Base-by-base conservation (phyloP, 2,888 invertebrate genomes). In the Sabatieria punctata region DNA sequence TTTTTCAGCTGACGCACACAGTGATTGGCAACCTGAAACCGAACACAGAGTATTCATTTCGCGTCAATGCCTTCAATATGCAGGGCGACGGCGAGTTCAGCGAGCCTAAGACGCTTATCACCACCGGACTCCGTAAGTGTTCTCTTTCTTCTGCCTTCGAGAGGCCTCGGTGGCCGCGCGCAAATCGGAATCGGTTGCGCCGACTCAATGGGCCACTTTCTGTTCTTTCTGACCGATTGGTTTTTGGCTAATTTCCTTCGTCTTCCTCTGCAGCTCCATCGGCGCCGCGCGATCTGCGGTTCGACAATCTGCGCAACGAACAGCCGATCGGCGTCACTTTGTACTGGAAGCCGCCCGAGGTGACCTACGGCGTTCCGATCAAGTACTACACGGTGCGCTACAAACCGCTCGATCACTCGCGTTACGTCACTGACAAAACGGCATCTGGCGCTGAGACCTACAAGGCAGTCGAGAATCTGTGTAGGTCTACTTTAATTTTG, bases 1-100 rank as follows among this genome's bases (percentile, higher is more conserved):
- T n/a, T 8, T 51, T 61, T 36, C 48, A 60, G 58, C 56, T 55
- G 44, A 47, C 55, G 37, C 51, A 57, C 42, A 54, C 56, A 13
- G 50, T 55, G 19, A 42, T 64, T 44, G 80, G 82, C 15, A 84
- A 82, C 15, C 74, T 97, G 39, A 86, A 91, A 67, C 91, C 97
- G 2, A 91, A 95, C 64, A 89, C 95, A 0, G 78, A 78, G 58
- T 97, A 97, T 71, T 79, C 79, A 46, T 80, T 91, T 49, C 63
- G 66, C 50, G 88, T 95, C 49, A 89, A 89, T 1, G 97, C 93
- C 1, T 74, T 93, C 51, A 97, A 95, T 2, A 76, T 89, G 52
- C 88, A 88, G 68, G 97, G 97, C 38, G 95, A 97, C 67, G 97
- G 97, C 21, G 82, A 85, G 66, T 75, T 89, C 54, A 89, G 89